Conservation (phyloP, 1,140 invertebrate genomes). For the Arion vulgaris region DNA sequence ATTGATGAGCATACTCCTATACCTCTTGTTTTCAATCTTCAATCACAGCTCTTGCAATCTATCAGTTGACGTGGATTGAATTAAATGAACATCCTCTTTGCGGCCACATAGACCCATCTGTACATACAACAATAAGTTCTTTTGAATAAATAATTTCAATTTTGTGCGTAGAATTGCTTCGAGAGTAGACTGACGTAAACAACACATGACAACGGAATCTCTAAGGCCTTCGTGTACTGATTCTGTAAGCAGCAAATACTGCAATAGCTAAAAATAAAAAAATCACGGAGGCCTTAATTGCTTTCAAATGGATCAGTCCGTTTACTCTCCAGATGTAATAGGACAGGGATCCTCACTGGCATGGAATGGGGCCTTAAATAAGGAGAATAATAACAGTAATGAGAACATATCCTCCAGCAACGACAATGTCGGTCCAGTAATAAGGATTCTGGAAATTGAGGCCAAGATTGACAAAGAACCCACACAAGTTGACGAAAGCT, state of each 20-base stretch:
- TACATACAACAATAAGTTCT: too few species aligned
- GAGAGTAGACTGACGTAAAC: constrained; percentile 44
- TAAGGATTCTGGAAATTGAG: constrained; percentile 60
- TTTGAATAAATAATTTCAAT: too few species aligned
- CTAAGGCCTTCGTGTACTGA: constrained; percentile 38
- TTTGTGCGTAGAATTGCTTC: too few species aligned
- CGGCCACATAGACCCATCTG: too few species aligned
- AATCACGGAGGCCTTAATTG: constrained; percentile 34
- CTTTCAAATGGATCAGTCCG: constrained; percentile 47
- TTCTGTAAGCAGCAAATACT: constrained; percentile 29
- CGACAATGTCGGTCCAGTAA: constrained; percentile 48
- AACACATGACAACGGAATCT: constrained; percentile 38
- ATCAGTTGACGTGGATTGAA: too few species aligned
- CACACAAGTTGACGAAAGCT: constrained; percentile 67
- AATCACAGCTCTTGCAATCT: too few species aligned
- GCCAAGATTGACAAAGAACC: constrained; percentile 66
- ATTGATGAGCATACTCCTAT: too few species aligned
- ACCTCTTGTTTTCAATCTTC: too few species aligned
- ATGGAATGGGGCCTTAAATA: constrained; percentile 43
- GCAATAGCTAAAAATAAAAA: constrained; percentile 36
- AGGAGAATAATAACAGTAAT: constrained; percentile 49
- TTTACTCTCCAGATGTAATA: constrained; percentile 45
- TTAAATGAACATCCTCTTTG: too few species aligned
- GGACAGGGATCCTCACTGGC: constrained; percentile 43
- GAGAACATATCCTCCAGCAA: constrained; percentile 45